Evolutionary conservation across 2,797 vertebrate species (phyloP), one percentile per base, ranked within the genome.

Genomic region (Acipenser transmontanus): DNA sequence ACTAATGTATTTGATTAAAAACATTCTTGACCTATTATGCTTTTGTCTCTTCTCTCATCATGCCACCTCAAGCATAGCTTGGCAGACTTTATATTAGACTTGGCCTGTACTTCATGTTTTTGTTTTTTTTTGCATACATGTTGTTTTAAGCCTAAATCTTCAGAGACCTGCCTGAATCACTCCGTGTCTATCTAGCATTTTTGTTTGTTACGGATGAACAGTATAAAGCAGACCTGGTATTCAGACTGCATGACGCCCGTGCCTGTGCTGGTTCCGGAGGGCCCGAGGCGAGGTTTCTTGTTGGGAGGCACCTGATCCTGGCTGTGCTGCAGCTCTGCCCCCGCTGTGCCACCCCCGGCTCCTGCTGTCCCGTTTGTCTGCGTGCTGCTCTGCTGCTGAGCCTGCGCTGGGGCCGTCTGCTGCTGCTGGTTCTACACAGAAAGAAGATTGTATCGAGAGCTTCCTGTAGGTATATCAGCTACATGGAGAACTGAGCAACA

Each of bases 211-310:
- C 34, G 34, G 34, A 34, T 34, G 34, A 34, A 34, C 2, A 34
- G 34, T 34, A 34, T 34, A 34, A 34, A 34, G 34, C 4, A 34
- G 10, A 99, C 97, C 95, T 99, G 97, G 92, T 98, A 98, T 74
- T 98, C 95, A 9, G 95, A 89, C 76, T 94, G 93, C 73, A 96
- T 87, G 67, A 94, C 91, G 60, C 93, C 91, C 57, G 93, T 91
- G 72, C 94, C 94, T 54, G 95, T 94, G 85, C 90, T 89, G 72
- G 92, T 63, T 70, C 92, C 92, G 13, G 95, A 90, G 78, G 95
- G 93, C 74, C 93, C 95, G 0, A 97, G 88, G 64, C 97, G 93
- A 70, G 95, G 90, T 80, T 98, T 99, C 88, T 99, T 99, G 87
- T 88, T 99, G 0, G 94, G 93, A 74, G 95, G 95, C 71, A 93